Evolutionary conservation across 92 coral and sea anemone genomes (phyloP).

Genomic region (Parazoanthus atlanticus): DNA sequence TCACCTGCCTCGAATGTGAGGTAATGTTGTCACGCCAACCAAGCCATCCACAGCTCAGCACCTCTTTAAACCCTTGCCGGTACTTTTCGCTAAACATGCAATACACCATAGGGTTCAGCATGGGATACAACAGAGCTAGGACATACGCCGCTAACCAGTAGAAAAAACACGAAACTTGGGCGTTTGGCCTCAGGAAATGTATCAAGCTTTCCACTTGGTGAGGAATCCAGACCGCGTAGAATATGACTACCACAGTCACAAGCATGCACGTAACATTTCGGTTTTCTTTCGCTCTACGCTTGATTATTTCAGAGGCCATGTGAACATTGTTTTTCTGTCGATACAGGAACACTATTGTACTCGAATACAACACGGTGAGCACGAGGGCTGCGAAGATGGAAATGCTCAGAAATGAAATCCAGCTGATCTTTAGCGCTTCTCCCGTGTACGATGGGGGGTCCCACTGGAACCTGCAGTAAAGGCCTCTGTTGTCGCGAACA

Average conservation of each 20-base stretch:
- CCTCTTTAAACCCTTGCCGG: conserved; percentile 21
- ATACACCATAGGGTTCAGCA: conserved; percentile 20
- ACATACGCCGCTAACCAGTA: neutral
- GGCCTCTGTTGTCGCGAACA: neutral
- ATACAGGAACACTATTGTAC: conserved; percentile 4
- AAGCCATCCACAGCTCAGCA: conserved; percentile 10
- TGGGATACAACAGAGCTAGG: conserved; percentile 14
- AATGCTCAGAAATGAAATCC: conserved; percentile 9
- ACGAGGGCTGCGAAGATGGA: neutral
- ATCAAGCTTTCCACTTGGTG: conserved; percentile 20
- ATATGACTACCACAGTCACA: conserved; percentile 1
- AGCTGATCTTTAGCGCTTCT: neutral
- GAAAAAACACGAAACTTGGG: neutral
- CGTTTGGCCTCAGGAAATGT: conserved; percentile 6
- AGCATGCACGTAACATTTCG: conserved; percentile 26
- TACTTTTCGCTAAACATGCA: conserved; percentile 23
- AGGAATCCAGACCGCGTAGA: conserved; percentile 32
- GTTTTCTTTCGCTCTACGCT: conserved; percentile 31
- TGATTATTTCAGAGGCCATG: conserved; percentile 14
- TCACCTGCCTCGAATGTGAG: neutral
- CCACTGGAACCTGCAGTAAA: conserved; percentile 4
- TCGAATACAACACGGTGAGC: neutral
- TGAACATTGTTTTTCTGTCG: neutral
- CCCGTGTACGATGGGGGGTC: neutral
- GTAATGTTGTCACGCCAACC: neutral